Evolutionary conservation across 2,113 vertebrate species (phyloP).

Genomic region (Ornithorhynchus anatinus): DNA sequence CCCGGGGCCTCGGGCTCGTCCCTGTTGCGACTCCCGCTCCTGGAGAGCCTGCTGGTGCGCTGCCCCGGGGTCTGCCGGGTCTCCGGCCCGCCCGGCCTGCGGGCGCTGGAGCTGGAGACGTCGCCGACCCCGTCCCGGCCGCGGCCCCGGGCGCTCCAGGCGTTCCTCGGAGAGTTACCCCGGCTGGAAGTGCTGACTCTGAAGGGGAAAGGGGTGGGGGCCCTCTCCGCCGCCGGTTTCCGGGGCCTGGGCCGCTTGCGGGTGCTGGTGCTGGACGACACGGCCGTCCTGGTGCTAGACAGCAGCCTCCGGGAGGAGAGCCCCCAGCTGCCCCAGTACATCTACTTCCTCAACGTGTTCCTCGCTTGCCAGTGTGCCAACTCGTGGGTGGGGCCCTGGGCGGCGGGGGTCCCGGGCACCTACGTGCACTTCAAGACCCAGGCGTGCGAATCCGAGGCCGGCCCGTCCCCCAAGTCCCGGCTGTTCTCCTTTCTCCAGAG

Average conservation of each 20-base stretch:
- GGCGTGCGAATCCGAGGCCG: neutral
- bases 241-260: neutral
- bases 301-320: neutral
- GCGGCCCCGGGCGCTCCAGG: neutral
- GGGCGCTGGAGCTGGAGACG: neutral
- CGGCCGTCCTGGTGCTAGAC: neutral
- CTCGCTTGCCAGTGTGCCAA: constrained; percentile 19
- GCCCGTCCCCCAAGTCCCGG: neutral
- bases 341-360: neutral
- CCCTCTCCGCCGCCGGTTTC: neutral
- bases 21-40: constrained; percentile 1
- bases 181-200: neutral
- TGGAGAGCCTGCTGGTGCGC: neutral
- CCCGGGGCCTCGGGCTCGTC: neutral
- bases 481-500: constrained; percentile 13
- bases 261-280: neutral
- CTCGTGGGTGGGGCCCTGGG: constrained; percentile 5
- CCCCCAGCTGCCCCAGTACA: constrained; percentile 5
- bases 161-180: constrained; percentile 3
- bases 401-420: neutral
- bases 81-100: neutral
- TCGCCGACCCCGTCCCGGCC: neutral
- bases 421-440: fast-evolving
- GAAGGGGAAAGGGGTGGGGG: neutral
- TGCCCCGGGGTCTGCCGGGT: neutral